A percentile compares a stretch with the other conserved stretches of the same genome.
Conservation (phyloP, 2,797 vertebrate species). For the Atherinosoma microstoma region DNA sequence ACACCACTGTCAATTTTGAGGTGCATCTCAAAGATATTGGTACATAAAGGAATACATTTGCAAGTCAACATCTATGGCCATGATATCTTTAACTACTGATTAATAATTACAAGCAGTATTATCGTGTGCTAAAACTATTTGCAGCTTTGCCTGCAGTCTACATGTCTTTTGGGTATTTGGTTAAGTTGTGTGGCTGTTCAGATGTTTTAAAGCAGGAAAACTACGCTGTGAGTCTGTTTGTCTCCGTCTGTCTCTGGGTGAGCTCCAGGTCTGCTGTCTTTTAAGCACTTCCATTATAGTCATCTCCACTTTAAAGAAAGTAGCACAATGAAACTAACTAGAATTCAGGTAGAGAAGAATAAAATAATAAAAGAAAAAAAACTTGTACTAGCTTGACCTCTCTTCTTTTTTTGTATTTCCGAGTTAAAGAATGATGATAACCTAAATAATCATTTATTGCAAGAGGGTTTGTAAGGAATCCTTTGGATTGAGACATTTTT, state of each 20-base stretch:
- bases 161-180: conserved; percentile 33
- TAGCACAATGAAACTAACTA: conserved; percentile 90
- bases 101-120: conserved; percentile 22
- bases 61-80: neutral
- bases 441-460: conserved; percentile 82
- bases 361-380: conserved; percentile 52
- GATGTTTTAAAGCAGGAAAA: conserved; percentile 20
- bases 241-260: conserved; percentile 72
- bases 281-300: conserved; percentile 86
- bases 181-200: conserved; percentile 23
- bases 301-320: conserved; percentile 86
- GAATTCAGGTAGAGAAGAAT: conserved; percentile 89
- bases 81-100: conserved; percentile 30
- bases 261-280: conserved; percentile 78
- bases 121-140: conserved; percentile 29
- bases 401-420: conserved; percentile 86
- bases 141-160: conserved; percentile 52
- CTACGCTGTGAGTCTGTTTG: conserved; percentile 31
- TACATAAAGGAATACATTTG: neutral
- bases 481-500: conserved; percentile 86
- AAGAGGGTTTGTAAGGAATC: conserved; percentile 86
- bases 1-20: conserved; percentile 6
- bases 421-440: conserved; percentile 80
- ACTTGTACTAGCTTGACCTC: conserved; percentile 88
- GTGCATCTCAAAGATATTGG: too few relatives aligned